phyloP scores from a whole-genome alignment of 2,888 invertebrate genomes.

The Hirudinaria manillensis region DNA sequence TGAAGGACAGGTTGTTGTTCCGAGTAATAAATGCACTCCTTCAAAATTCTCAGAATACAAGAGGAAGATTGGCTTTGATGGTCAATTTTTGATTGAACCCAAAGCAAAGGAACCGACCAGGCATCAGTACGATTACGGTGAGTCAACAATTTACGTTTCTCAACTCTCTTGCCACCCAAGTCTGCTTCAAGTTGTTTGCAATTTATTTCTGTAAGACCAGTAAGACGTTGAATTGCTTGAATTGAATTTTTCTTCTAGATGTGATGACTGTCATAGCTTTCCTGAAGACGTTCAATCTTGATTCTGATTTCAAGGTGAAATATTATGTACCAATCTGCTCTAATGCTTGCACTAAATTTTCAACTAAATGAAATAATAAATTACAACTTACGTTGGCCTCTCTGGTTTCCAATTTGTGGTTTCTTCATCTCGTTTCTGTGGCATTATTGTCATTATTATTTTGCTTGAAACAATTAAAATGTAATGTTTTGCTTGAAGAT shows the following conservation, averaged over 20 bases:
- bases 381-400: no score
- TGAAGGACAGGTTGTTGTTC: no score
- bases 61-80: constrained; percentile 62
- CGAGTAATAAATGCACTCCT: no score
- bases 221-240: neutral
- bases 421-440: no score
- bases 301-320: constrained; percentile 60
- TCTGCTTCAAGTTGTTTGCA: neutral
- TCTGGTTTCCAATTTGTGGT: no score
- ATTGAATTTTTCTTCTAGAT: constrained; percentile 51
- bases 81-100: constrained; percentile 61
- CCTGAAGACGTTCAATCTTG: constrained; percentile 61
- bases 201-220: neutral
- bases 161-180: neutral
- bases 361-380: no score
- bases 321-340: no score
- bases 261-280: constrained; percentile 64
- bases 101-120: constrained; percentile 58
- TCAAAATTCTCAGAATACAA: constrained; percentile 58
- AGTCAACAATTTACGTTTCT: constrained; percentile 14
- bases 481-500: constrained; percentile 48
- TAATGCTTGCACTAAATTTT: no score
- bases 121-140: constrained; percentile 61
- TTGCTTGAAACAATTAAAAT: neutral
- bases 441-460: neutral